A percentile compares a stretch with the other conserved stretches of the same genome.
Conservation (phyloP, 2,797 vertebrate genomes). For the Poecilia gillii region DNA sequence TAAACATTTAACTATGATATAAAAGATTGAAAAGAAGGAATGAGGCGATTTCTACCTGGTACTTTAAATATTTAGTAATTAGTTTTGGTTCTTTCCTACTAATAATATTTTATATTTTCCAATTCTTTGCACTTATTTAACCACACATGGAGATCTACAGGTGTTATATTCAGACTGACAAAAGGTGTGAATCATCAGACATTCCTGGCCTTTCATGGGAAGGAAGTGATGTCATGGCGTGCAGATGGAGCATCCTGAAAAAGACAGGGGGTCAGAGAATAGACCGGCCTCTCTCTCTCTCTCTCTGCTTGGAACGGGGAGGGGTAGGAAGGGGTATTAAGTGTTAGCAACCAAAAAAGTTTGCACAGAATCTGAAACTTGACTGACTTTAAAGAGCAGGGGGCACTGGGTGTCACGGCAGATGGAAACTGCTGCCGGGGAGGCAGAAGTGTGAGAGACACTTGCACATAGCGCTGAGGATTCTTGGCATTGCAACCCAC, state of each 20-base stretch:
- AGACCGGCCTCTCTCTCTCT: constrained; percentile 18
- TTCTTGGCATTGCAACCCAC: constrained; percentile 83
- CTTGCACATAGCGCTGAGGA: constrained; percentile 70
- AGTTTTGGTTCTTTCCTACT: not conserved
- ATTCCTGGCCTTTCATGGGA: constrained; percentile 22
- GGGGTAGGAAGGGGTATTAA: constrained; percentile 25
- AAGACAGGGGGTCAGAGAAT: constrained; percentile 35
- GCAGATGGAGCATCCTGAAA: constrained; percentile 63
- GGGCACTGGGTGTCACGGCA: constrained; percentile 38
- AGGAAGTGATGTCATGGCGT: constrained; percentile 66
- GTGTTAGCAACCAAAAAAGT: constrained; percentile 62
- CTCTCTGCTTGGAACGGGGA: constrained; percentile 19
- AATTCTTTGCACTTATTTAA: not conserved
- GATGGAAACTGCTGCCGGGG: constrained; percentile 45
- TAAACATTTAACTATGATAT: not conserved
- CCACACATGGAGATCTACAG: not conserved
- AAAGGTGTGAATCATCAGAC: constrained; percentile 43
- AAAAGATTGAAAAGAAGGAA: not conserved
- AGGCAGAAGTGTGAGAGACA: constrained; percentile 63
- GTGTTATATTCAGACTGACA: constrained; percentile 37
- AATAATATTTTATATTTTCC: not conserved
- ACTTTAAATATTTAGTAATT: not conserved
- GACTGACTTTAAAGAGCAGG: constrained; percentile 52
- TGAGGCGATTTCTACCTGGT: not conserved
- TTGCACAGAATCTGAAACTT: constrained; percentile 69